Evolutionary conservation across 2,797 vertebrate genomes (phyloP).

Genomic region (Brachyalestes nurse): DNA sequence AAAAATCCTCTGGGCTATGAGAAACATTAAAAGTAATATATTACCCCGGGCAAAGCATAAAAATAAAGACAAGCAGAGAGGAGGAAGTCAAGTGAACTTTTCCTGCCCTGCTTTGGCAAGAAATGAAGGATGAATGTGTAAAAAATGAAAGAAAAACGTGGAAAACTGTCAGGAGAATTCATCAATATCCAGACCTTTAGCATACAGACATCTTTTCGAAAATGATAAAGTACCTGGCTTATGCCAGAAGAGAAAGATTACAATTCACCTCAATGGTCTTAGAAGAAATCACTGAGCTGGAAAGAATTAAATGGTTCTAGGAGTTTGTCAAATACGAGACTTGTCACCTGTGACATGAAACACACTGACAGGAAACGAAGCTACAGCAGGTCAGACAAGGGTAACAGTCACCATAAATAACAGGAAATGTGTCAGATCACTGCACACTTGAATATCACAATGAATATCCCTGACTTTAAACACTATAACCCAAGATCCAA

Average conservation of each 20-base stretch:
- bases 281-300: conserved; percentile 7
- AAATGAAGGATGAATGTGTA: conserved; percentile 18
- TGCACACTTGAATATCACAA: conserved; percentile 16
- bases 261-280: conserved; percentile 17
- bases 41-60: neutral
- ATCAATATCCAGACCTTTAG: conserved; percentile 30
- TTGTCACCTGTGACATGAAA: conserved; percentile 37
- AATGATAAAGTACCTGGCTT: conserved; percentile 22
- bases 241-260: conserved; percentile 24
- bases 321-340: conserved; percentile 32
- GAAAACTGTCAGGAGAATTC: conserved; percentile 28
- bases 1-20: neutral
- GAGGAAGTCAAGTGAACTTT: conserved; percentile 6
- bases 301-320: conserved; percentile 36
- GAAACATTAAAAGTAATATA: neutral
- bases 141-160: conserved; percentile 8
- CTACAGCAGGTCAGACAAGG: conserved; percentile 18
- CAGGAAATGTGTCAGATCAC: conserved; percentile 27
- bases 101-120: conserved; percentile 4
- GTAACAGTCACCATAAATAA: conserved; percentile 22
- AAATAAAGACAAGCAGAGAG: neutral
- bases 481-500: neutral
- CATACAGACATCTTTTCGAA: neutral
- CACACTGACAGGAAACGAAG: conserved; percentile 32
- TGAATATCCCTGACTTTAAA: conserved; percentile 3